These are phyloP conservation scores for Bombus consobrinus DNA, from an alignment of 1,140 invertebrate genomes.

Conservation along the genomic window DNA sequence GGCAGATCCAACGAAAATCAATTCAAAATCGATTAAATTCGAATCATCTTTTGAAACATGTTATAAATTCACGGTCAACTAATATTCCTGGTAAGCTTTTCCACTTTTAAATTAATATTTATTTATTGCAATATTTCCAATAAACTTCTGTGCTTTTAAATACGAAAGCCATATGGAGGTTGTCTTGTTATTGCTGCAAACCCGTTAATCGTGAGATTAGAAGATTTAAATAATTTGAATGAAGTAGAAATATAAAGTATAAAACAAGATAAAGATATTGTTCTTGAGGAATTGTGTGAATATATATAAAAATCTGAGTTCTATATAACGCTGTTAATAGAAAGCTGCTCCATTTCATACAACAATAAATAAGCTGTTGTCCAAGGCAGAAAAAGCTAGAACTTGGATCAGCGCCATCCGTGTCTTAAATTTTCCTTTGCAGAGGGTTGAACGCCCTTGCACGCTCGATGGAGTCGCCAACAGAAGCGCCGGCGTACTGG, in stretches of 20 bases:
- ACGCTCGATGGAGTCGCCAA: not conserved
- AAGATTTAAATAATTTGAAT: not conserved
- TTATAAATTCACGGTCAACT: too few relatives aligned
- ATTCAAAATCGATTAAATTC: too few relatives aligned
- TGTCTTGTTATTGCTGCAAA: too few relatives aligned
- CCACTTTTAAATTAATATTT: too few relatives aligned
- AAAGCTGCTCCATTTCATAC: not conserved
- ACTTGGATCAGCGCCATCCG: conserved; percentile 46
- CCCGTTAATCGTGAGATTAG: too few relatives aligned
- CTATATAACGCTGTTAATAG: not conserved
- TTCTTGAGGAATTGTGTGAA: not conserved
- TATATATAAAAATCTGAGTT: not conserved
- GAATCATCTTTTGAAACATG: too few relatives aligned
- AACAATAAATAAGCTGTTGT: conserved; percentile 49
- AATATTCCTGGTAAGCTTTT: too few relatives aligned
- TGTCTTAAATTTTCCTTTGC: conserved; percentile 28
- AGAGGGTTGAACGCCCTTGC: conserved; percentile 10
- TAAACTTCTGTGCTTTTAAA: too few relatives aligned
- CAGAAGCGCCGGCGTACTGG: not conserved
- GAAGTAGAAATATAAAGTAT: not conserved
- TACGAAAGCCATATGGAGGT: accelerated
- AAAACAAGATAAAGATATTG: too few relatives aligned
- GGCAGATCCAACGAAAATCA: too few relatives aligned
- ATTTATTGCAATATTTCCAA: too few relatives aligned
- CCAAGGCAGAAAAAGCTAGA: conserved; percentile 13